phyloP scores from a whole-genome alignment of 1,140 invertebrate genomes.

The Pachyrhynchus sulphureomaculatus region DNA sequence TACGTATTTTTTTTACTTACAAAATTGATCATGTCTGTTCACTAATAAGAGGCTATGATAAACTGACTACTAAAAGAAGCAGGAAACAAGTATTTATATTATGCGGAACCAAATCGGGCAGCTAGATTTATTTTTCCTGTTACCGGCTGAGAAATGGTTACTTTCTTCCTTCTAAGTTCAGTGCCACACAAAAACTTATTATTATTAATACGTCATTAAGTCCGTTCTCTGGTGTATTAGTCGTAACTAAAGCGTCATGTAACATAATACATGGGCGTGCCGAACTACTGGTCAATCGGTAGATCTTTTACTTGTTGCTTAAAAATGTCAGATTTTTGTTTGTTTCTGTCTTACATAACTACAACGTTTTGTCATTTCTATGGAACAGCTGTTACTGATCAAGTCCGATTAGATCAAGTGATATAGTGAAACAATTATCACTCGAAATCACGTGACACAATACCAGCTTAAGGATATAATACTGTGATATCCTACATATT shows the following conservation, averaged over 20 bases:
- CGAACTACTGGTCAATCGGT: too few relatives aligned
- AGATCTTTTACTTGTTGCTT: too few relatives aligned
- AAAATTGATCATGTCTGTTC: conserved; percentile 26
- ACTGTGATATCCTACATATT: too few relatives aligned
- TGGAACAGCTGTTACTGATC: too few relatives aligned
- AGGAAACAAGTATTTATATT: conserved; percentile 34
- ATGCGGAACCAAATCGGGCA: conserved; percentile 23
- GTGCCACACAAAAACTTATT: conserved; percentile 14
- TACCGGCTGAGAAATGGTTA: conserved; percentile 29
- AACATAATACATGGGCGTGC: background rate
- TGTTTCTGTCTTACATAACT: too few relatives aligned
- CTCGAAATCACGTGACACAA: too few relatives aligned
- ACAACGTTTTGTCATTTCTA: too few relatives aligned
- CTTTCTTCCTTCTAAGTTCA: conserved; percentile 31
- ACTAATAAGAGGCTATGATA: conserved; percentile 11
- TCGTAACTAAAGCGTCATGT: background rate
- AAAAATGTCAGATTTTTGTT: too few relatives aligned
- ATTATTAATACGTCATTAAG: conserved; percentile 16
- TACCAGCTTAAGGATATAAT: too few relatives aligned
- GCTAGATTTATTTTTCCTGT: conserved; percentile 23
- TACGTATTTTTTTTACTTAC: conserved; percentile 12
- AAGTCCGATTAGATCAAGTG: too few relatives aligned
- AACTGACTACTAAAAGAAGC: conserved; percentile 21
- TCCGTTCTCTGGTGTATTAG: conserved; percentile 32
- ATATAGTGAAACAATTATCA: too few relatives aligned